These are phyloP conservation scores for Diarsia mendica DNA, from an alignment of 2,888 invertebrate species.

Conservation along the genomic window DNA sequence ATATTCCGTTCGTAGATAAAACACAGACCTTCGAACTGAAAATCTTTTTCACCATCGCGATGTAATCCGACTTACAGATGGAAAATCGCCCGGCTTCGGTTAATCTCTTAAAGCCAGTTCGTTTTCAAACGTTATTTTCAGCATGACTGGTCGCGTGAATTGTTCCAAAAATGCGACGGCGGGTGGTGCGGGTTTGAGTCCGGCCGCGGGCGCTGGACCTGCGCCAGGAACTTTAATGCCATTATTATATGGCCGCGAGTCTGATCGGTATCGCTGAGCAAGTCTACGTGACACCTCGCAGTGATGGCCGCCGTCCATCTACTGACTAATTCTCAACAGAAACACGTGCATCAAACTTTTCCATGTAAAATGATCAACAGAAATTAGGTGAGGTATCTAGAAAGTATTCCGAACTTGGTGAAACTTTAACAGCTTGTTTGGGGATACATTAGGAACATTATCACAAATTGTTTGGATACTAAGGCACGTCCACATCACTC, in stretches of 20 bases:
- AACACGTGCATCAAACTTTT: neutral
- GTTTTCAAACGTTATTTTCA: slow-evolving; percentile 52
- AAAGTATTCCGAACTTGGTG: too few relatives aligned
- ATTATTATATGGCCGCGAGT: slow-evolving; percentile 66
- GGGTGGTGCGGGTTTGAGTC: slow-evolving; percentile 13
- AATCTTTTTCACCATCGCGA: slow-evolving; percentile 1
- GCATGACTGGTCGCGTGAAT: slow-evolving; percentile 35
- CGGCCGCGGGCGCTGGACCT: slow-evolving; percentile 60
- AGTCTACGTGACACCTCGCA: slow-evolving; percentile 49
- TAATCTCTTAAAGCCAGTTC: slow-evolving; percentile 46
- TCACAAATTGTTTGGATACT: neutral
- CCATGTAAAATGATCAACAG: neutral
- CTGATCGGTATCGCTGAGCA: slow-evolving; percentile 51
- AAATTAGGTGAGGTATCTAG: too few relatives aligned
- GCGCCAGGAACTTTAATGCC: slow-evolving; percentile 71
- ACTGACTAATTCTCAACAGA: neutral
- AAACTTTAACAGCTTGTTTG: too few relatives aligned
- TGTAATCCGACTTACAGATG: slow-evolving; percentile 31
- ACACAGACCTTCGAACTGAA: neutral
- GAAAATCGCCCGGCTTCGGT: slow-evolving; percentile 20
- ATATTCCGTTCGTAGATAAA: neutral
- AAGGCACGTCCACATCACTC: neutral
- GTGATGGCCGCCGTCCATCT: neutral
- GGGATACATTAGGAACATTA: too few relatives aligned
- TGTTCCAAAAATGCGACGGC: slow-evolving; percentile 43